Percentiles rank a stretch among this genome's conserved stretches.
phyloP scores from a whole-genome alignment of 2,797 vertebrate species.

The Pantherophis alleghaniensis region DNA sequence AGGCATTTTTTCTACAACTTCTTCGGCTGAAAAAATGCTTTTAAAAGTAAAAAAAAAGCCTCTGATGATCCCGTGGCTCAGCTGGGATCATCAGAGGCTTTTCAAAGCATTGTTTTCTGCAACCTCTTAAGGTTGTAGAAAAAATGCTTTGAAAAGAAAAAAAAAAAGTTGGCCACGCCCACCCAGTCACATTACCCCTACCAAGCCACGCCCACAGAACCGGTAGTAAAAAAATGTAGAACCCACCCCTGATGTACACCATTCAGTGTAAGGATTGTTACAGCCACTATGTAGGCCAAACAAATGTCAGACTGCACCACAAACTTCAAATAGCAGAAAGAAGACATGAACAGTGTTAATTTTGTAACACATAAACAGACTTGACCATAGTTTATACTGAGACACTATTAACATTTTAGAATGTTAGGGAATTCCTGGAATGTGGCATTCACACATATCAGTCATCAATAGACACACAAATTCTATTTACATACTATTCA shows the following conservation, averaged over 20 bases:
- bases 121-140: too few species aligned
- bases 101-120: too few species aligned
- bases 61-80: too few species aligned
- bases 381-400: not conserved
- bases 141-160: too few species aligned
- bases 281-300: not conserved
- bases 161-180: too few species aligned
- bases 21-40: too few species aligned
- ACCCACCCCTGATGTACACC: not conserved
- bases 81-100: too few species aligned
- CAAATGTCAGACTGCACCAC: not conserved
- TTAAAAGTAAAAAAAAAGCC: too few species aligned
- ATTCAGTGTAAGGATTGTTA: not conserved
- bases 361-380: not conserved
- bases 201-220: too few species aligned
- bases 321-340: not conserved
- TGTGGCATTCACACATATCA: not conserved
- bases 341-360: not conserved
- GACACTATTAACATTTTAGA: not conserved
- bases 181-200: too few species aligned
- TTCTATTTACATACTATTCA: not conserved
- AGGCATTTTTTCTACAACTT: too few species aligned
- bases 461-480: not conserved
- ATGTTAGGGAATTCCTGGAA: not conserved
- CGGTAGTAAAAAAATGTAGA: too few species aligned